Base-by-base conservation (phyloP, 2,113 vertebrate species). In the Ictalurus punctatus region DNA sequence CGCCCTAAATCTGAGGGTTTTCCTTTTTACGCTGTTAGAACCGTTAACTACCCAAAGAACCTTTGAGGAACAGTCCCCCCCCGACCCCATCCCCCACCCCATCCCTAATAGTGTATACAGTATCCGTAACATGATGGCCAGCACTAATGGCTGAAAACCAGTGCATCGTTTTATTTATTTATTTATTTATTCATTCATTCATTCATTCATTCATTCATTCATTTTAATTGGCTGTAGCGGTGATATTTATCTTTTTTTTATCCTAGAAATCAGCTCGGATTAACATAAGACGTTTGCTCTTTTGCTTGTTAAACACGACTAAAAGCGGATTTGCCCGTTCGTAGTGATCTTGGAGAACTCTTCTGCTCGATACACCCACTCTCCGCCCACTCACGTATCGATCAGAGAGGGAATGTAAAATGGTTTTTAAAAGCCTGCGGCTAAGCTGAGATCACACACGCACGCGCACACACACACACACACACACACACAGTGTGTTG, bases 401-500 rank as follows among this genome's bases (percentile, higher is more conserved):
- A 82, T 82, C 80, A 82, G 80, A 82, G 30, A 82, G 59, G 80
- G 30, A 82, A 82, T 59, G 54, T 59, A 82, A 56, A 82, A 82
- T 56, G 52, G 19, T 74, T 86, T 86, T 59, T 37, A 86, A 86
- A 73, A 56, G 84, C 63, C 83, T 67, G 83, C 27, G 3, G 65
- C 65, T 69, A 23, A 86, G 61, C 44, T 48, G 63, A 85, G 83
- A 85, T 67, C 83, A 85, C 19, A 30, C 44, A 23, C 27, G 12
- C 27, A 9, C 52, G 34, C n/a, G 34, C n/a, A 56, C 84, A 54
- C 44, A 54, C 44, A 80, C 78, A 80, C 78, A 80, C 48, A 80
- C 48, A 80, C 48, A 19, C 52, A 81, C n/a, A 81, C n/a, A 30
- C 79, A 30, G 0, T 34, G 8, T 13, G 79, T 19, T 30, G 27